phyloP scores from a whole-genome alignment of 2,888 invertebrate species.

The Drosophila differens region DNA sequence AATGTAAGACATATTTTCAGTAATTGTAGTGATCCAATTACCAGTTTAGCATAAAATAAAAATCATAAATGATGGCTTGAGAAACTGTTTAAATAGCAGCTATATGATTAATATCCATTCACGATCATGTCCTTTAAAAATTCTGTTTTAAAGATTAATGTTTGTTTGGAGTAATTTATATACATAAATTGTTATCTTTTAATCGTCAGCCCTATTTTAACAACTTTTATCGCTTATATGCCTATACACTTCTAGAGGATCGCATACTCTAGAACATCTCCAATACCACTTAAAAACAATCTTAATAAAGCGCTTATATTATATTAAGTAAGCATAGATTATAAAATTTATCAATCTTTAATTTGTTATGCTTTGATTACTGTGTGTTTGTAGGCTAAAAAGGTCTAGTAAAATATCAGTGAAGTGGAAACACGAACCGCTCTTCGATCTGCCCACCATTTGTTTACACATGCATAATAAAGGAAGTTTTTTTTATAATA shows the following conservation, averaged over 20 bases:
- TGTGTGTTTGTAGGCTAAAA: not conserved
- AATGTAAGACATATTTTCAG: not conserved
- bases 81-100: conserved; percentile 39
- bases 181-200: not conserved
- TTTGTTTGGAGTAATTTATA: not conserved
- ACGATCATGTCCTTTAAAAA: conserved; percentile 3
- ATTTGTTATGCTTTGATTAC: conserved; percentile 8
- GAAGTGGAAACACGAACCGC: not conserved
- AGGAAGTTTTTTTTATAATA: conserved; percentile 4
- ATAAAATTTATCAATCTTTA: conserved; percentile 5
- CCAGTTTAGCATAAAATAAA: not conserved
- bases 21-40: not conserved
- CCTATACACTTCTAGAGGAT: not conserved
- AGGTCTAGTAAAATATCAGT: not conserved
- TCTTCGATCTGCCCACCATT: conserved; percentile 5
- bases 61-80: not conserved
- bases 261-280: conserved; percentile 1
- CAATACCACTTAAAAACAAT: conserved; percentile 7
- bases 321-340: conserved; percentile 10
- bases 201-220: not conserved
- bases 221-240: not conserved
- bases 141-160: not conserved
- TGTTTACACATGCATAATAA: conserved; percentile 17
- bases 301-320: conserved; percentile 26
- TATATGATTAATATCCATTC: conserved; percentile 36